Conservation (phyloP, 2,888 invertebrate genomes). For the Pheosia tremula region DNA sequence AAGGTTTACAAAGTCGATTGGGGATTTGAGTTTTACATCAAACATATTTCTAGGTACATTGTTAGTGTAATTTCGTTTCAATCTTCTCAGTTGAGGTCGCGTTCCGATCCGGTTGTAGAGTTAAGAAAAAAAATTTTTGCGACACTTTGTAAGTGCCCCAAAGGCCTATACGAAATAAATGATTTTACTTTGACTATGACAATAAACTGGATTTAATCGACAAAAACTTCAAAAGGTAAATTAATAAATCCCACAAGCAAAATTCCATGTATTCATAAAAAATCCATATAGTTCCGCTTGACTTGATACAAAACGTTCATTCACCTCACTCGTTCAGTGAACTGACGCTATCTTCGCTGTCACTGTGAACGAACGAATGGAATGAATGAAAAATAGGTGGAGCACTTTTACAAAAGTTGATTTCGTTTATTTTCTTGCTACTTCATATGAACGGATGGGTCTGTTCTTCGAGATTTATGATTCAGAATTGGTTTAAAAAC, state of each 20-base stretch:
- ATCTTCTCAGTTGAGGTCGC: too few relatives aligned
- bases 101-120: too few relatives aligned
- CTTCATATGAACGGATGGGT: not conserved
- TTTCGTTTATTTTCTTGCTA: constrained; percentile 14
- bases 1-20: too few relatives aligned
- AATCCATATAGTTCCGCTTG: constrained; percentile 34
- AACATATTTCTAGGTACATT: too few relatives aligned
- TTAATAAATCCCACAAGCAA: too few relatives aligned
- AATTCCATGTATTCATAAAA: constrained; percentile 25
- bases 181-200: too few relatives aligned
- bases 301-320: constrained; percentile 34
- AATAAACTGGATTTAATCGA: not conserved
- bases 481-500: not conserved
- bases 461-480: not conserved
- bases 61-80: too few relatives aligned
- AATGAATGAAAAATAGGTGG: constrained; percentile 29
- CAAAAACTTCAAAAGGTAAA: not conserved
- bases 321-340: constrained; percentile 43
- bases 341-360: constrained; percentile 35
- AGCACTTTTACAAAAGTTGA: constrained; percentile 23
- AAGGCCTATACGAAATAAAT: too few relatives aligned
- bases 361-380: constrained; percentile 38
- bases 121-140: too few relatives aligned
- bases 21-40: too few relatives aligned
- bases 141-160: too few relatives aligned